A percentile compares a stretch with the other conserved stretches of the same genome.
Conservation (phyloP, 2,797 vertebrate genomes). For the Chelonia mydas region DNA sequence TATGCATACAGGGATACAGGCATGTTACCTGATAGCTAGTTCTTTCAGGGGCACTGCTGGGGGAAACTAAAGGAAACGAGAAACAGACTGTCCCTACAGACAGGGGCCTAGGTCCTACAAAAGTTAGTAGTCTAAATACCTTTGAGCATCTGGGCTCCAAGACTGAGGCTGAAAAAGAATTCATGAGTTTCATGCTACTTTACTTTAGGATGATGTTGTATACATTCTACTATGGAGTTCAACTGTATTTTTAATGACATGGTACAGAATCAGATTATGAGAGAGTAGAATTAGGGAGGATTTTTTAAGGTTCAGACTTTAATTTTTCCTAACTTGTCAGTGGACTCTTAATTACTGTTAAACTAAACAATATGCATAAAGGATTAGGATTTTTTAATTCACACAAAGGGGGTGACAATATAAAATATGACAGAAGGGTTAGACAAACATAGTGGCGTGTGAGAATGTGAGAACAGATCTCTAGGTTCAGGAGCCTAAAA, state of each 20-base stretch:
- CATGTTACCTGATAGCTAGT: neutral
- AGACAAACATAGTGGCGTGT: neutral
- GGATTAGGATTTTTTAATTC: neutral
- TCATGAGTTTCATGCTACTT: neutral
- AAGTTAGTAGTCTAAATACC: too few relatives aligned
- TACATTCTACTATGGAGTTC: neutral
- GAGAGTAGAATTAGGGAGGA: neutral
- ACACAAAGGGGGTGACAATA: neutral
- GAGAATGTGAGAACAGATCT: neutral
- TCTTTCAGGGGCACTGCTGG: neutral
- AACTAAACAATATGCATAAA: neutral
- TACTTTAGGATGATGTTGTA: neutral
- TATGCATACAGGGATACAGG: fast-evolving
- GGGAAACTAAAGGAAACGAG: neutral
- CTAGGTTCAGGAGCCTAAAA: neutral
- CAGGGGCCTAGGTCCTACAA: too few relatives aligned
- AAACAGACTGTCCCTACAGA: neutral
- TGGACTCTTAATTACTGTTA: neutral
- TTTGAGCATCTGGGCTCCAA: too few relatives aligned
- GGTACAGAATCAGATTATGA: neutral
- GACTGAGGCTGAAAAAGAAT: neutral
- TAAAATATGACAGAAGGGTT: neutral
- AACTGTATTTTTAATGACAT: neutral
- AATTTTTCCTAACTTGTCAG: neutral
- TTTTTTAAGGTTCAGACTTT: neutral